Evolutionary conservation across 2,797 vertebrate genomes (phyloP).

Genomic region (Gymnoscopelus braueri): DNA sequence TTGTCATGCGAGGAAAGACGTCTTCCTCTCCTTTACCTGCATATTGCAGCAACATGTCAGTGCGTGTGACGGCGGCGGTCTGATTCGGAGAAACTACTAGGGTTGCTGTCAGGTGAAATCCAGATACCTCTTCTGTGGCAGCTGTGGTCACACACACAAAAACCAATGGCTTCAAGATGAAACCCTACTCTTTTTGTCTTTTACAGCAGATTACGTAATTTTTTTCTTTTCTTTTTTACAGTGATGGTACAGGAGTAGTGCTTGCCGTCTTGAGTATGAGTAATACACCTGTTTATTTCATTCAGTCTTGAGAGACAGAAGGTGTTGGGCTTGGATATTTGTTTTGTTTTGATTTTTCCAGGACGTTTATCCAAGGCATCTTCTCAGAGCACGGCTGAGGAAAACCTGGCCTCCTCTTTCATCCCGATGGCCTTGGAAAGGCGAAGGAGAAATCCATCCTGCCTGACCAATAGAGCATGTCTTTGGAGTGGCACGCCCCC

Average conservation of each 20-base stretch:
- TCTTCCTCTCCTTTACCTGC: background rate
- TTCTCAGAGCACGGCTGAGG: conserved; percentile 34
- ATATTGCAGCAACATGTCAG: conserved; percentile 19
- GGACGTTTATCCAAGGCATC: background rate
- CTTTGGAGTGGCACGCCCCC: background rate
- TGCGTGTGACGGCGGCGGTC: background rate
- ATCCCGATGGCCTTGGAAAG: conserved; percentile 2
- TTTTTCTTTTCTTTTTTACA: conserved; percentile 4
- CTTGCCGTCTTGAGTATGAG: background rate
- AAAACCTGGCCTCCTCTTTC: conserved; percentile 24
- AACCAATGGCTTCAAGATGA: background rate
- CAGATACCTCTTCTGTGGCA: background rate
- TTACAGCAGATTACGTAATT: background rate
- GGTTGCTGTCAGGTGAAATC: background rate
- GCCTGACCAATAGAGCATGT: conserved; percentile 3
- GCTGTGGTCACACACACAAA: background rate
- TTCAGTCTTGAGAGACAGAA: background rate
- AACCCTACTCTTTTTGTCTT: background rate
- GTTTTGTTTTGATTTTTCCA: conserved; percentile 3
- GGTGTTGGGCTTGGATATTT: background rate
- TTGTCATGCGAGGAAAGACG: background rate
- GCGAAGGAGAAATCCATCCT: background rate
- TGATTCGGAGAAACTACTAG: background rate
- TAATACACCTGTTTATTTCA: background rate
- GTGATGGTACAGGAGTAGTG: background rate